Conservation (phyloP, 2,888 invertebrate genomes). For the Thera britannica region DNA sequence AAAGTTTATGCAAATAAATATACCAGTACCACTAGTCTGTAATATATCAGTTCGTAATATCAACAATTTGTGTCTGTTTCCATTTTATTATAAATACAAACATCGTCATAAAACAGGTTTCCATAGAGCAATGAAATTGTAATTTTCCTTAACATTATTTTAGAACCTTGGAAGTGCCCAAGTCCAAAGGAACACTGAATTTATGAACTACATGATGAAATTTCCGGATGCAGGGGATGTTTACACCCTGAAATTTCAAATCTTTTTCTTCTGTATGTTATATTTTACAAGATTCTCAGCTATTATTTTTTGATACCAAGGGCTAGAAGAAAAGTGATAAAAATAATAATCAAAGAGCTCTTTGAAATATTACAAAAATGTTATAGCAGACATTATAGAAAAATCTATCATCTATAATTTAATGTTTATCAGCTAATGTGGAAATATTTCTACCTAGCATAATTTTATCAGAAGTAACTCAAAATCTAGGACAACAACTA, state of each 20-base stretch:
- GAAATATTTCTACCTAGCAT: background rate
- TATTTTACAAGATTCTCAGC: too few species aligned
- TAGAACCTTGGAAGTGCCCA: constrained; percentile 1
- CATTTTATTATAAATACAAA: constrained; percentile 23
- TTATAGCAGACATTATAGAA: too few species aligned
- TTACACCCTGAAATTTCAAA: too few species aligned
- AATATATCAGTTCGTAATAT: constrained; percentile 29
- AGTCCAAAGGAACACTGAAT: background rate
- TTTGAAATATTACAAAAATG: too few species aligned
- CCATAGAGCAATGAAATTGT: background rate
- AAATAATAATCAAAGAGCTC: too few species aligned
- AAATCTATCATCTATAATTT: too few species aligned
- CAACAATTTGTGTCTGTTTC: constrained; percentile 31
- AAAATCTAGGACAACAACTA: background rate
- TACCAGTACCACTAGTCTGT: constrained; percentile 6
- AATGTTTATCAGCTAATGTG: background rate
- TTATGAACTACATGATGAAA: background rate
- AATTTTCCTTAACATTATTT: constrained; percentile 8
- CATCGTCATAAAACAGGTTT: constrained; percentile 27
- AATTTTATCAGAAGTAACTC: background rate
- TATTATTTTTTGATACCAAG: too few species aligned
- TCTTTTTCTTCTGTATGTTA: background rate
- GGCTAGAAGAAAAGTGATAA: too few species aligned
- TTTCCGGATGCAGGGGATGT: too few species aligned
- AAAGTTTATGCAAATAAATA: constrained; percentile 24